Conservation (phyloP, 2,797 vertebrate species). For the Crocidura indochinensis region DNA sequence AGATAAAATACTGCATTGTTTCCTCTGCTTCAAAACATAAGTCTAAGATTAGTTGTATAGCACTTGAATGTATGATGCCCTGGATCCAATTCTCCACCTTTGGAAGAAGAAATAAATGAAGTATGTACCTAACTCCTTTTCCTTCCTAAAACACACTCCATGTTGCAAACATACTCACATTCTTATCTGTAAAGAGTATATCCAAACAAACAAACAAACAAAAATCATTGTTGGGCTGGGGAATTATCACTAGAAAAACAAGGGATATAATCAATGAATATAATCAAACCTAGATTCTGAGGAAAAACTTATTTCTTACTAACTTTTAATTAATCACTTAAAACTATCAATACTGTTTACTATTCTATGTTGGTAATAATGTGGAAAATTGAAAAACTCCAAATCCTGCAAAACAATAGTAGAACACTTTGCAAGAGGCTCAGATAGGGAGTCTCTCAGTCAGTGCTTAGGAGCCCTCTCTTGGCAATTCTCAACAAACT, state of each 20-base stretch:
- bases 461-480: too few relatives aligned
- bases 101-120: too few relatives aligned
- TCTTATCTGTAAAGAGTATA: not conserved
- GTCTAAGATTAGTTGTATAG: too few relatives aligned
- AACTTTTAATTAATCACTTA: not conserved
- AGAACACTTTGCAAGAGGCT: not conserved
- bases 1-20: too few relatives aligned
- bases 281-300: conserved; percentile 38
- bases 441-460: too few relatives aligned
- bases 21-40: too few relatives aligned
- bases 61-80: too few relatives aligned
- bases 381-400: conserved; percentile 32
- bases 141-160: not conserved
- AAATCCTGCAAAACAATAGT: not conserved
- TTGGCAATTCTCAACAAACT: too few relatives aligned
- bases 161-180: not conserved
- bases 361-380: not conserved
- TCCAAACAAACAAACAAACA: too few relatives aligned
- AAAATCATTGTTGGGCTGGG: too few relatives aligned
- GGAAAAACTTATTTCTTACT: not conserved
- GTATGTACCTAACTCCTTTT: not conserved
- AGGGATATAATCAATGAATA: not conserved
- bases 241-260: not conserved
- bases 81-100: too few relatives aligned
- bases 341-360: not conserved